Base-by-base conservation (phyloP, 2,113 vertebrate species). In the Camelus bactrianus region DNA sequence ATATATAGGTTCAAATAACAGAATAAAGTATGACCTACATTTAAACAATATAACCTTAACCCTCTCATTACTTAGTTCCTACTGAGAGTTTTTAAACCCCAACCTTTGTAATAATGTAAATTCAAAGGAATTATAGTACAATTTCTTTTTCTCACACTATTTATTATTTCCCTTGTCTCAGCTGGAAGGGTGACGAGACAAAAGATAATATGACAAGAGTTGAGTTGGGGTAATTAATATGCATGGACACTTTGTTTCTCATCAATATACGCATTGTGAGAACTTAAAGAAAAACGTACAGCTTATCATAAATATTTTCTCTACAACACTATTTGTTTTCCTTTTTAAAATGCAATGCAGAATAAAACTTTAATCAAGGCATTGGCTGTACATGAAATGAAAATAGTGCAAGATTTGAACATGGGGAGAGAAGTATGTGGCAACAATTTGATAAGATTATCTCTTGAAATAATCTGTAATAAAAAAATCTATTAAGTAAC, bases 131-230 rank as follows among this genome's bases (percentile, higher is more conserved):
- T 96, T 64, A 42, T 8, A 76, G 2, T 83, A 46, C 32, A 65
- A 80, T 73, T 77, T 6, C 58, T 86, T 91, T 95, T 50, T 82
- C 35, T 38, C 15, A 87, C 20, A 89, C 38, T 42, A 58, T 64
- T 54, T 70, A 56, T 52, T 58, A 52, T 96, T 72, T 88, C 81
- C 79, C 62, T 72, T 30, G 8, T 80, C 64, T 97, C 11, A 58
- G 19, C 24, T 50, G 1, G 15, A 93, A 62, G 24, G 42, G 12
- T 75, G 11, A 32, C 17, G 56, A 93, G 35, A 79, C 32, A 72
- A 90, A 62, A 48, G 46, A 32, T 62, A 80, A 73, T 56, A 50
- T n/a, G 17, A 42, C 50, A 86, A 54, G 28, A 72, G 14, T 32
- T 82, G 32, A 30, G 16, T 14, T 75, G 22, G 3, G 1, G 22